These are phyloP conservation scores for Drosophila formosana DNA, from an alignment of 2,888 invertebrate genomes.

Conservation along the genomic window DNA sequence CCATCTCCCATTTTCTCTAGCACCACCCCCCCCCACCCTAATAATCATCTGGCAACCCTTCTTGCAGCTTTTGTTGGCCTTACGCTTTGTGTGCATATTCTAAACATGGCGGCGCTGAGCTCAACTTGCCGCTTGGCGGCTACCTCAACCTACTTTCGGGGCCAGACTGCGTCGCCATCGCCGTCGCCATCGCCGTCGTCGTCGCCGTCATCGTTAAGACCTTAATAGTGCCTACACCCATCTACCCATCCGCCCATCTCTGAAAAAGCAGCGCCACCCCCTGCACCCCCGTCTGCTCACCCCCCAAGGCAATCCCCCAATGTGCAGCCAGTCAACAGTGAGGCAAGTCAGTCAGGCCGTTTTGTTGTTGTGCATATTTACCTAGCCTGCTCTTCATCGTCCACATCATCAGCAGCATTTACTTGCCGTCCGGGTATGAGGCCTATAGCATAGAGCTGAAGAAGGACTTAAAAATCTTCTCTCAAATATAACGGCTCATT, in stretches of 20 bases:
- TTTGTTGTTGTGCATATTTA: slow-evolving; percentile 67
- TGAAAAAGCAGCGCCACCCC: slow-evolving; percentile 1
- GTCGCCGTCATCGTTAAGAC: slow-evolving; percentile 60
- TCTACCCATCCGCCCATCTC: not conserved
- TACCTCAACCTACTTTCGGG: slow-evolving; percentile 77
- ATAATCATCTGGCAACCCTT: slow-evolving; percentile 56
- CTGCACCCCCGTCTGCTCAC: not conserved
- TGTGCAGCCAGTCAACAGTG: slow-evolving; percentile 61
- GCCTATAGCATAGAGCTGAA: not conserved
- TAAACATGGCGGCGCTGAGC: slow-evolving; percentile 69
- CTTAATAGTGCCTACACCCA: slow-evolving; percentile 60
- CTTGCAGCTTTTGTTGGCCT: slow-evolving; percentile 72
- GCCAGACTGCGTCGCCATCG: slow-evolving; percentile 52
- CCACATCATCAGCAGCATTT: slow-evolving; percentile 38
- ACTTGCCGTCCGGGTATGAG: slow-evolving; percentile 17
- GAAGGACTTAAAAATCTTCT: not conserved
- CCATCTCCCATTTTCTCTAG: not conserved
- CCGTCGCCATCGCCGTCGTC: slow-evolving; percentile 30
- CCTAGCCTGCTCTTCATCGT: slow-evolving; percentile 56
- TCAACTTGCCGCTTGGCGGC: slow-evolving; percentile 49
- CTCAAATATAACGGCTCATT: no score
- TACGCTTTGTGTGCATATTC: slow-evolving; percentile 79
- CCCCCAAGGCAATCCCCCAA: slow-evolving; percentile 25
- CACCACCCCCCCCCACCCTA: not conserved
- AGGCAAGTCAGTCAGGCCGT: slow-evolving; percentile 65